Evolutionary conservation across 2,797 vertebrate species (phyloP).

Genomic region (Columba guinea): DNA sequence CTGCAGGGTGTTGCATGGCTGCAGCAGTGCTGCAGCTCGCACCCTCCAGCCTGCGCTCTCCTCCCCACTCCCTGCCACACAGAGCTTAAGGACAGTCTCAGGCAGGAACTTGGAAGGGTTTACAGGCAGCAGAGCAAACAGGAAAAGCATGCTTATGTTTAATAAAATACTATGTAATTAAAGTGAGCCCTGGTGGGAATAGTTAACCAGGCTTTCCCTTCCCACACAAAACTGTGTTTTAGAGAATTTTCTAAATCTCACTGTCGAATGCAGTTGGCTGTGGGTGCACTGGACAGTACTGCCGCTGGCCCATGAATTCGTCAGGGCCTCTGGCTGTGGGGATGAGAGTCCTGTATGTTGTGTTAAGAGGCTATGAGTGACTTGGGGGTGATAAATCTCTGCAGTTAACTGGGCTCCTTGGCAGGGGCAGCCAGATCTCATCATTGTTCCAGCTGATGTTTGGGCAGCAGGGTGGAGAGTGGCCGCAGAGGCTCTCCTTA

Average conservation of each 20-base stretch:
- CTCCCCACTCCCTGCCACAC: background rate
- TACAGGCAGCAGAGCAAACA: background rate
- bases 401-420: background rate
- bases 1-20: background rate
- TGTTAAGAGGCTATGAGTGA: background rate
- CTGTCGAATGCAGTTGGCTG: background rate
- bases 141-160: background rate
- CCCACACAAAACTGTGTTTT: background rate
- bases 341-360: background rate
- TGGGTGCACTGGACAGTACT: background rate
- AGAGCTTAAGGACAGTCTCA: rapidly evolving
- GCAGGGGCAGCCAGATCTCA: background rate
- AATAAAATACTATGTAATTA: background rate
- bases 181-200: background rate
- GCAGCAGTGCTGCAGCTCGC: background rate
- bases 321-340: background rate
- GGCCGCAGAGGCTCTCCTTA: background rate
- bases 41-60: background rate
- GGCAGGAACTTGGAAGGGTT: background rate
- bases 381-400: background rate
- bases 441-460: background rate
- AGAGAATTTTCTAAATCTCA: background rate
- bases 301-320: background rate
- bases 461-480: background rate
- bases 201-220: background rate